Evolutionary conservation across 2,888 invertebrate genomes (phyloP).

Genomic region (Harmothoe impar): DNA sequence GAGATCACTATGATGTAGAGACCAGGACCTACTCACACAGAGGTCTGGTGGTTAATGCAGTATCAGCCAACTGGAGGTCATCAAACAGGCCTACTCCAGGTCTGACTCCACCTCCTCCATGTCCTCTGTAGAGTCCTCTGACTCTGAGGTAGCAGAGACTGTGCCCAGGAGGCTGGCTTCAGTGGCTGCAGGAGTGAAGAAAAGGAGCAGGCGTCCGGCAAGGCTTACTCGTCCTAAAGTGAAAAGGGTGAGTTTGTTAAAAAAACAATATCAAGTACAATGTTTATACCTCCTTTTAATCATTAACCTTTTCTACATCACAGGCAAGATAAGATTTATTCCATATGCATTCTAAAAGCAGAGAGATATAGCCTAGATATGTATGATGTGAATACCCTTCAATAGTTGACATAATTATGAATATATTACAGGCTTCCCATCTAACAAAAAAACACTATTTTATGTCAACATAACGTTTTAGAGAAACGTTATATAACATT

Average conservation of each 20-base stretch:
- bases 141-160: neutral
- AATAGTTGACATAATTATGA: no score
- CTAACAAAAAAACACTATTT: no score
- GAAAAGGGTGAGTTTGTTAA: neutral
- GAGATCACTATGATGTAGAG: constrained; percentile 50
- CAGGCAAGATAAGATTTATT: no score
- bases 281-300: no score
- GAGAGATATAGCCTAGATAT: no score
- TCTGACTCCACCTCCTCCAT: neutral
- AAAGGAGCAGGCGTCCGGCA: neutral
- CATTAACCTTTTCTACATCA: no score
- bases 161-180: neutral
- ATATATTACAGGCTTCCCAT: no score
- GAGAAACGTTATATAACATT: no score
- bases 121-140: neutral
- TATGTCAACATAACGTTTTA: no score
- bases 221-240: neutral
- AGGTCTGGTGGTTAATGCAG: neutral
- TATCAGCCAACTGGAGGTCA: neutral
- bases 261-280: neutral
- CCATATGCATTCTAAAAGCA: no score
- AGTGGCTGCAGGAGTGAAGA: neutral
- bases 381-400: no score
- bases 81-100: constrained; percentile 6
- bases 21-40: constrained; percentile 52